Evolutionary conservation across 1,140 invertebrate genomes (phyloP).

Genomic region (Xylocopa sonorina): DNA sequence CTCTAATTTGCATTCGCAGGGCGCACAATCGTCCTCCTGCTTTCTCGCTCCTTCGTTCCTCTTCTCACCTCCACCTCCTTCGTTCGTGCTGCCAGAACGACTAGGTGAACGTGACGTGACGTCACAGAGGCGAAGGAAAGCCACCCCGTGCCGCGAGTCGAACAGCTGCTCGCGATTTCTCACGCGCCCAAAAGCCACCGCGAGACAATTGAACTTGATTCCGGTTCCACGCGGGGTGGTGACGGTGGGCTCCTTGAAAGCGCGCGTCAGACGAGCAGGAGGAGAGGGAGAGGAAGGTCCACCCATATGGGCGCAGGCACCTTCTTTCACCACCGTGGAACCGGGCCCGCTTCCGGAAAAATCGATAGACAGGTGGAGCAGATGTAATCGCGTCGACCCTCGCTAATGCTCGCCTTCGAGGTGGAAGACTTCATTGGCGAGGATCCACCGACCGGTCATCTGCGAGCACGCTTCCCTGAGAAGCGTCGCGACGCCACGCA

Average conservation of each 20-base stretch:
- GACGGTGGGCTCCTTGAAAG: constrained; percentile 49
- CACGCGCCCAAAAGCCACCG: constrained; percentile 77
- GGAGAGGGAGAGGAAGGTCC: constrained; percentile 54
- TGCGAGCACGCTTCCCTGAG: not conserved
- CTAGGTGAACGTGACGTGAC: constrained; percentile 56
- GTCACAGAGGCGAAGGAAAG: constrained; percentile 46
- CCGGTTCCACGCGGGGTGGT: constrained; percentile 60
- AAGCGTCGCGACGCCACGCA: not conserved
- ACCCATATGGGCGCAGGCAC: constrained; percentile 59
- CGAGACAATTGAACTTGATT: constrained; percentile 79
- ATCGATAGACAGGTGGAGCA: constrained; percentile 69
- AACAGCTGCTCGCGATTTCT: constrained; percentile 78
- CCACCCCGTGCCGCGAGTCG: constrained; percentile 31
- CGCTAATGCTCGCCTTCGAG: constrained; percentile 22
- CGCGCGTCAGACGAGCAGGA: constrained; percentile 48
- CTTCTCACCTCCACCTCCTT: constrained; percentile 34
- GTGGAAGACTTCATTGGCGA: constrained; percentile 38
- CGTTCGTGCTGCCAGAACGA: constrained; percentile 14
- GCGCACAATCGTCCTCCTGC: constrained; percentile 41
- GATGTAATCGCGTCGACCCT: constrained; percentile 43
- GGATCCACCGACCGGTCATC: constrained; percentile 19
- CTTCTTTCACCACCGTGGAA: constrained; percentile 45
- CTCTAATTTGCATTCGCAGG: constrained; percentile 64
- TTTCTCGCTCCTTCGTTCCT: constrained; percentile 26
- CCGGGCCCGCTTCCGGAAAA: constrained; percentile 62